Conservation (phyloP, 2,797 vertebrate genomes). For the Muscicapa comitata region DNA sequence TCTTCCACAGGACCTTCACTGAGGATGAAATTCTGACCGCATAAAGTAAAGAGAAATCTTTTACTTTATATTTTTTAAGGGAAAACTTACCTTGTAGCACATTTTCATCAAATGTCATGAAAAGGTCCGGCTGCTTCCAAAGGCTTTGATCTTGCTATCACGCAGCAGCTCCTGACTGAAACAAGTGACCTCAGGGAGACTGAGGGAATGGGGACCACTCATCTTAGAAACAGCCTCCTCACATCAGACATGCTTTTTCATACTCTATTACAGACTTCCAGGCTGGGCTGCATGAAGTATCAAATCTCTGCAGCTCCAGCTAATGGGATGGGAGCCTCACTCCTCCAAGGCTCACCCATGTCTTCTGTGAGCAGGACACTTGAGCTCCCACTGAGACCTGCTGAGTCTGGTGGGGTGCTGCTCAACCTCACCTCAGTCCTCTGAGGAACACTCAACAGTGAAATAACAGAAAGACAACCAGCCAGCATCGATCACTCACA, state of each 20-base stretch:
- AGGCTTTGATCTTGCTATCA: not conserved
- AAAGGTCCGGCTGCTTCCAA: not conserved
- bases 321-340: not conserved
- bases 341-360: not conserved
- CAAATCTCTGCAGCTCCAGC: not conserved
- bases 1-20: not conserved
- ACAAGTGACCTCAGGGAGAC: not conserved
- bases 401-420: not conserved
- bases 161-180: not conserved
- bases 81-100: not conserved
- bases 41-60: not conserved
- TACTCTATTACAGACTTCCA: not conserved
- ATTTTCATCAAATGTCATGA: not conserved
- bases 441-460: not conserved
- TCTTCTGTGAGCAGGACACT: not conserved
- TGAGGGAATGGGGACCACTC: not conserved
- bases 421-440: not conserved
- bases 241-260: not conserved
- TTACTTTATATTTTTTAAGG: not conserved
- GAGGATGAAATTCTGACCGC: not conserved
- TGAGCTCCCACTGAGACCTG: not conserved
- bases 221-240: not conserved
- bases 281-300: not conserved
- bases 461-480: not conserved
- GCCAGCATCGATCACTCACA: rapidly evolving